A percentile compares a stretch with the other conserved stretches of the same genome.
Conservation (phyloP, 1,140 invertebrate species). For the Dufourea novaeangliae region DNA sequence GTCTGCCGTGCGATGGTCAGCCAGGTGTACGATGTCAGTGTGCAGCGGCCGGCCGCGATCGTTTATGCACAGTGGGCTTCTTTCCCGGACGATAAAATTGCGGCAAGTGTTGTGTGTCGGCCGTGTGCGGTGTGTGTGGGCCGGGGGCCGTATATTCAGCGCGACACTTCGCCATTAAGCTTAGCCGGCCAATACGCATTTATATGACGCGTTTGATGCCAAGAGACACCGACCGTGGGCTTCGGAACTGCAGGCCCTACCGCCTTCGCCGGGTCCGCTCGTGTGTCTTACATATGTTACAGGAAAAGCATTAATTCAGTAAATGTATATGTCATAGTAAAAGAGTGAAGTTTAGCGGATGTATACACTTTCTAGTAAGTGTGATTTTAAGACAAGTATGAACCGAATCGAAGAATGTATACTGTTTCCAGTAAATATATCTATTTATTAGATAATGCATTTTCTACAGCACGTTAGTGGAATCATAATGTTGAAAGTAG, state of each 20-base stretch:
- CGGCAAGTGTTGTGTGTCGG: conserved; percentile 63
- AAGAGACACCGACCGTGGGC: conserved; percentile 1
- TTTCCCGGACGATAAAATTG: conserved; percentile 76
- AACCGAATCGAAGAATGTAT: no score
- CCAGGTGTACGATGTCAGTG: conserved; percentile 74
- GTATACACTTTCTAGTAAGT: no score
- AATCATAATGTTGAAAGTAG: no score
- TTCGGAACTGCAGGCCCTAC: neutral
- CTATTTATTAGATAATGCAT: no score
- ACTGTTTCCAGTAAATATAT: no score
- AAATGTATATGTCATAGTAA: no score
- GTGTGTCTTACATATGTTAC: no score
- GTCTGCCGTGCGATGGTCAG: conserved; percentile 37
- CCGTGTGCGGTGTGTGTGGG: conserved; percentile 65
- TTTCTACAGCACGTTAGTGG: no score
- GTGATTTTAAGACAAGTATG: no score
- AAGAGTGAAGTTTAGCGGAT: no score
- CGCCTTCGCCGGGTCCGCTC: neutral
- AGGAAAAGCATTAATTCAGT: no score
- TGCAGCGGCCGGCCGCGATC: conserved; percentile 73
- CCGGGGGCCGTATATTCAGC: conserved; percentile 59
- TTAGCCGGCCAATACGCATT: conserved; percentile 59
- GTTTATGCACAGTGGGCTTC: conserved; percentile 76
- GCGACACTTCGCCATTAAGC: conserved; percentile 61
- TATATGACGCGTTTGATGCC: conserved; percentile 50